phyloP scores from a whole-genome alignment of 1,140 invertebrate genomes.

The Papilio glaucus region DNA sequence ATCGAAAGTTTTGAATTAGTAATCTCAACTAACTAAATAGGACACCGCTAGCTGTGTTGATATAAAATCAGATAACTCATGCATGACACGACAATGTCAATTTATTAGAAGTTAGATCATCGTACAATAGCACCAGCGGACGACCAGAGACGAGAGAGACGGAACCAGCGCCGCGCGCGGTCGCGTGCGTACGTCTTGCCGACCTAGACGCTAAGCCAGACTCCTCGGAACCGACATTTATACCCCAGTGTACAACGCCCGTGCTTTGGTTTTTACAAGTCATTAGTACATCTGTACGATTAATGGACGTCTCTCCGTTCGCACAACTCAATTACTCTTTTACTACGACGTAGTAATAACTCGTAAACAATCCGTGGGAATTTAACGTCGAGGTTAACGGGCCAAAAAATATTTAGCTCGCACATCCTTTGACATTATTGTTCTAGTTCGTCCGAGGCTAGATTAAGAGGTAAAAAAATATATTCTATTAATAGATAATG shows the following conservation, averaged over 20 bases:
- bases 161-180: no score
- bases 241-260: background rate
- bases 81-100: constrained; percentile 1
- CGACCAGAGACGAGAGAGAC: no score
- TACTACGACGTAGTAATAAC: background rate
- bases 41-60: background rate
- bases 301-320: background rate
- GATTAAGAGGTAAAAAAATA: no score
- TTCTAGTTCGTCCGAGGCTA: no score
- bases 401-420: no score
- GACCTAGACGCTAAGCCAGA: background rate
- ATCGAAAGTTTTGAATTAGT: background rate
- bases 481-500: background rate
- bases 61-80: constrained; percentile 4
- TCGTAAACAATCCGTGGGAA: background rate
- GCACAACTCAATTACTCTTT: background rate
- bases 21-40: background rate
- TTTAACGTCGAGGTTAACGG: no score
- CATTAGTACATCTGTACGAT: background rate
- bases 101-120: constrained; percentile 13
- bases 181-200: no score
- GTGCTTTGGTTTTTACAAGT: background rate
- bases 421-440: no score
- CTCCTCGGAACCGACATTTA: background rate
- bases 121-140: background rate